Evolutionary conservation across 2,113 vertebrate species (phyloP).

Genomic region (cattle (Bos taurus)): DNA sequence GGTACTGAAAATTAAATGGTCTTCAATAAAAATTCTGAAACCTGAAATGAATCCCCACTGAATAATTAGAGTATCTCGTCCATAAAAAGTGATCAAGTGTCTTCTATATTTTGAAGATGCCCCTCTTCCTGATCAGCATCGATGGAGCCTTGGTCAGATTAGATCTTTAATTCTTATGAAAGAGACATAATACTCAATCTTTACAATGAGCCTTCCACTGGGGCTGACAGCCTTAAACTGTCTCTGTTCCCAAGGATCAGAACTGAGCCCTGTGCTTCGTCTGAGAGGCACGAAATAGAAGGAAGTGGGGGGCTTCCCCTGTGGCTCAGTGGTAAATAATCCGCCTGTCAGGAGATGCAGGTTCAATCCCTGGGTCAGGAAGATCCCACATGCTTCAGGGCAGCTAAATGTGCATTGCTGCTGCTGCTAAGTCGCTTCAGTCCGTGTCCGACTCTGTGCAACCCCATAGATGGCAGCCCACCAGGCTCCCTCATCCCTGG

Average conservation of each 20-base stretch:
- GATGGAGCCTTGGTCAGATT: conserved; percentile 29
- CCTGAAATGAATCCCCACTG: conserved; percentile 76
- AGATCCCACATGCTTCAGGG: background rate
- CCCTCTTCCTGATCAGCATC: conserved; percentile 43
- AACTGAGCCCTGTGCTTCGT: background rate
- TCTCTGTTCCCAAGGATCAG: background rate
- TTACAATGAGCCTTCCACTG: background rate
- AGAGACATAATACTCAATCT: conserved; percentile 20
- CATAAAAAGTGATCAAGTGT: conserved; percentile 78
- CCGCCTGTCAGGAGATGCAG: background rate
- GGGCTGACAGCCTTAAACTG: background rate
- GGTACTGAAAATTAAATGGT: conserved; percentile 79
- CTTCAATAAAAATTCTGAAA: conserved; percentile 81
- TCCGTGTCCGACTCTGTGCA: too few relatives aligned
- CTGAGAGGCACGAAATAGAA: background rate
- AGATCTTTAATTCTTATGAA: conserved; percentile 60
- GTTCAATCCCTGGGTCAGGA: background rate
- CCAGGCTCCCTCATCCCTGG: too few relatives aligned
- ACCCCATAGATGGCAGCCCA: too few relatives aligned
- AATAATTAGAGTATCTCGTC: conserved; percentile 77
- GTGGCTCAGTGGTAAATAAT: background rate
- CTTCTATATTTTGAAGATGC: conserved; percentile 64
- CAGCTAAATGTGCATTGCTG: background rate
- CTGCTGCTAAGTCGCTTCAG: too few relatives aligned
- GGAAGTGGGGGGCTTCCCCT: background rate